Evolutionary conservation across 2,113 vertebrate genomes (phyloP).

Genomic region (Hyaena hyaena): DNA sequence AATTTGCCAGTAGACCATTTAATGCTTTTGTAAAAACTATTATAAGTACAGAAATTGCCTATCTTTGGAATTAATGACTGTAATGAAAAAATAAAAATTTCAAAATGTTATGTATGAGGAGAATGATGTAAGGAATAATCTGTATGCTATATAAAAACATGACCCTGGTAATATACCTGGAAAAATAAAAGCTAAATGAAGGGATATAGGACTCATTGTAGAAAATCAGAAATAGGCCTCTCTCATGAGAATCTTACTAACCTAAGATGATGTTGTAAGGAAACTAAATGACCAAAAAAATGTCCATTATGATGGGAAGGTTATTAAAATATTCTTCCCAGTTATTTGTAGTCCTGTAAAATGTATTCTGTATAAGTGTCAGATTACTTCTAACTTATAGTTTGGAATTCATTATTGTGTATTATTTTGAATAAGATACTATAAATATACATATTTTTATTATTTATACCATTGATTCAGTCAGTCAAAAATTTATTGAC

Average conservation of each 20-base stretch:
- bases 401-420: neutral
- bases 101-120: neutral
- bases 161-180: neutral
- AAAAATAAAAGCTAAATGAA: neutral
- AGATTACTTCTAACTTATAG: neutral
- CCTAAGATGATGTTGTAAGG: neutral
- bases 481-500: neutral
- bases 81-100: neutral
- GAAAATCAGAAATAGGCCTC: neutral
- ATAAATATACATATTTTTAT: neutral
- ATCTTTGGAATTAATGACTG: neutral
- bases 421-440: neutral
- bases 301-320: neutral
- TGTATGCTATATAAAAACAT: neutral
- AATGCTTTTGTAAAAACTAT: neutral
- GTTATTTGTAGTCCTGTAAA: neutral
- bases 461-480: neutral
- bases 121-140: neutral
- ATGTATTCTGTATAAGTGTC: neutral
- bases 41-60: neutral
- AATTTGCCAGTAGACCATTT: neutral
- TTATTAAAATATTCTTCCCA: neutral
- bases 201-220: neutral
- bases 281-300: neutral
- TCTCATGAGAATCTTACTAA: neutral